These are phyloP conservation scores for Aphaenogaster rudis DNA, from an alignment of 1,140 invertebrate genomes.

Conservation along the genomic window DNA sequence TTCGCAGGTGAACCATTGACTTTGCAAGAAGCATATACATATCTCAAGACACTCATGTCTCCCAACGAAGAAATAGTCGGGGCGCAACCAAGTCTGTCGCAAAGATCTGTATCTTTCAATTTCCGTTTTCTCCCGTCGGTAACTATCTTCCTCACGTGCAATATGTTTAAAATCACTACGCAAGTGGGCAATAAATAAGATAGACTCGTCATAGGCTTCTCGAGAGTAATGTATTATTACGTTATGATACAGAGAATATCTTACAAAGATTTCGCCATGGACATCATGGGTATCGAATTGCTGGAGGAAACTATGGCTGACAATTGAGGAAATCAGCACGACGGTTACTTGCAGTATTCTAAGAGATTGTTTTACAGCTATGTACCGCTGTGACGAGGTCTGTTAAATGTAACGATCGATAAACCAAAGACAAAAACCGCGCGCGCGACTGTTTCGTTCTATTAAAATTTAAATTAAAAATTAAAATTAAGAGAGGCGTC, in stretches of 20 bases:
- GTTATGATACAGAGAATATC: slow-evolving; percentile 84
- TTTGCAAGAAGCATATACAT: slow-evolving; percentile 67
- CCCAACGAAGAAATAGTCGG: slow-evolving; percentile 15
- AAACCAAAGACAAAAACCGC: slow-evolving; percentile 18
- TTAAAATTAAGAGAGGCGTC: slow-evolving; percentile 21
- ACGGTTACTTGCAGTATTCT: slow-evolving; percentile 42
- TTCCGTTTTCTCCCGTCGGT: slow-evolving; percentile 77
- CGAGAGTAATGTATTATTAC: slow-evolving; percentile 83
- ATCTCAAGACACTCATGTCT: slow-evolving; percentile 65
- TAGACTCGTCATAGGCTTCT: slow-evolving; percentile 73
- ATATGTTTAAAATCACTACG: neutral
- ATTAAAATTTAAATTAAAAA: slow-evolving; percentile 21
- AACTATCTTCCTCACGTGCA: neutral
- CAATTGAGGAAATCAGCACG: slow-evolving; percentile 63
- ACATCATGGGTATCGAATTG: slow-evolving; percentile 79
- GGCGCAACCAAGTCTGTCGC: neutral
- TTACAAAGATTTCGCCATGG: slow-evolving; percentile 83
- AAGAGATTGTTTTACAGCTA: slow-evolving; percentile 36
- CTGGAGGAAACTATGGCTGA: slow-evolving; percentile 75
- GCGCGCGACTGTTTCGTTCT: neutral
- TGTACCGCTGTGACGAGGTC: slow-evolving; percentile 48
- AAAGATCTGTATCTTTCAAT: slow-evolving; percentile 2
- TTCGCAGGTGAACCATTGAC: slow-evolving; percentile 70
- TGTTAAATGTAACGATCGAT: slow-evolving; percentile 58
- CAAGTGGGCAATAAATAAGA: slow-evolving; percentile 57